Evolutionary conservation across 2,797 vertebrate genomes (phyloP), one percentile per base, ranked within the genome.

Genomic region (Dermochelys coriacea): DNA sequence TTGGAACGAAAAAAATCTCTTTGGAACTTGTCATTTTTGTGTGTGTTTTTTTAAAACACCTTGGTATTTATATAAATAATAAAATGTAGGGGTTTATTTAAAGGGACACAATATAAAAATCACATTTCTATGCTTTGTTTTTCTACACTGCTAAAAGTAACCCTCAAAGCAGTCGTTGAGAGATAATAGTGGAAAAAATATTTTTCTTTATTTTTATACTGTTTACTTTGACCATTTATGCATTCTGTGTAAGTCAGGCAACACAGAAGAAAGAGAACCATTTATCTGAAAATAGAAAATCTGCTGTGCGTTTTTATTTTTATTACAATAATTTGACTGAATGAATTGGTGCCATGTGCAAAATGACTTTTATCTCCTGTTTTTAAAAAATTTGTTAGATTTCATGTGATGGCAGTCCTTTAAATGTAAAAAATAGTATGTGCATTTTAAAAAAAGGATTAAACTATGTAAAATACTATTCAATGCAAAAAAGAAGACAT

Each of bases 101-200:
- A 78, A 84, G 37, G 81, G 61, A 15, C 50, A 57, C 84, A 94
- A 87, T 15, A 52, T 1, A 49, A 88, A 90, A 87, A 49, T 29
- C 86, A 37, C 8, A 37, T 47, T 3, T 51, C 54, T 80, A 75
- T 71, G 74, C 41, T 15, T 8, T 88, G 74, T 77, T 92, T 89
- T 85, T 94, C 82, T 68, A 37, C n/a, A 37, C 8, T 68, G 61
- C 87, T 92, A 50, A 31, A 89, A 68, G 34, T 83, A 71, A 82
- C 91, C 51, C 68, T 94, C 3, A 59, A 91, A 83, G 86, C 34
- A 93, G 78, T 59, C 82, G 31, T 49, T 82, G 52, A 87, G 25
- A 45, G 55, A 84, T 84, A 84, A 94, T n/a, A 52, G 52, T 47
- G 55, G 55, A 12, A 78, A 87, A 96, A 78, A 85, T 11, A 89